Conservation (phyloP, 2,113 vertebrate genomes). For the Chlorodrepanis virens region DNA sequence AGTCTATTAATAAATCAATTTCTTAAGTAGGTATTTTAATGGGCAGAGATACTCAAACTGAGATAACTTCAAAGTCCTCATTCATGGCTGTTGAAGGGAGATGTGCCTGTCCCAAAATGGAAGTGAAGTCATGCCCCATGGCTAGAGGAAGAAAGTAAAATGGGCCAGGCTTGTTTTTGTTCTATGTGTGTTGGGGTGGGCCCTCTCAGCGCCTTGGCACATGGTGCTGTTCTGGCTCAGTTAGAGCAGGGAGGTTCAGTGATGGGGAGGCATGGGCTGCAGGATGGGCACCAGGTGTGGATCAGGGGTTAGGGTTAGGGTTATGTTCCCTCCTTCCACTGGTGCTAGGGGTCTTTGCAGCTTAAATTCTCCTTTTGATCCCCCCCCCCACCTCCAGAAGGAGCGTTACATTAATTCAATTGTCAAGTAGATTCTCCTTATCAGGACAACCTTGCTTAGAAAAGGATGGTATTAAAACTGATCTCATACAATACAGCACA, state of each 20-base stretch:
- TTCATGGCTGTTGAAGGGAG: not conserved
- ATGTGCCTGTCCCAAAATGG: not conserved
- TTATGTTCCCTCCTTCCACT: not conserved
- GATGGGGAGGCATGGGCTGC: not conserved
- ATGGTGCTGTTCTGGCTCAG: not conserved
- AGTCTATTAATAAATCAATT: not conserved
- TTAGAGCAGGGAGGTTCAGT: not conserved
- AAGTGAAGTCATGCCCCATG: not conserved
- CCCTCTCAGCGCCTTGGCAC: fast-evolving
- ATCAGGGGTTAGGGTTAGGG: too few species aligned
- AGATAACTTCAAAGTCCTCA: not conserved
- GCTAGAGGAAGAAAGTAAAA: not conserved
- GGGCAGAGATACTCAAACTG: not conserved
- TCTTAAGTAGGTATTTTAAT: not conserved
- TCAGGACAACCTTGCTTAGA: not conserved
- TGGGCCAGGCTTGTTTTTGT: not conserved
- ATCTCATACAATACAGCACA: not conserved
- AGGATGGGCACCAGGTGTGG: not conserved
- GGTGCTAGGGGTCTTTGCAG: not conserved
- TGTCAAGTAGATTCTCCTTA: not conserved
- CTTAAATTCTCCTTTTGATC: not conserved
- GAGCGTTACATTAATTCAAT: not conserved
- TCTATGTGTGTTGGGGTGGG: not conserved
- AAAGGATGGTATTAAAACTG: not conserved
- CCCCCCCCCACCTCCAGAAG: not conserved